phyloP scores from a whole-genome alignment of 1,140 invertebrate species.

The Glossosoma conforme region DNA sequence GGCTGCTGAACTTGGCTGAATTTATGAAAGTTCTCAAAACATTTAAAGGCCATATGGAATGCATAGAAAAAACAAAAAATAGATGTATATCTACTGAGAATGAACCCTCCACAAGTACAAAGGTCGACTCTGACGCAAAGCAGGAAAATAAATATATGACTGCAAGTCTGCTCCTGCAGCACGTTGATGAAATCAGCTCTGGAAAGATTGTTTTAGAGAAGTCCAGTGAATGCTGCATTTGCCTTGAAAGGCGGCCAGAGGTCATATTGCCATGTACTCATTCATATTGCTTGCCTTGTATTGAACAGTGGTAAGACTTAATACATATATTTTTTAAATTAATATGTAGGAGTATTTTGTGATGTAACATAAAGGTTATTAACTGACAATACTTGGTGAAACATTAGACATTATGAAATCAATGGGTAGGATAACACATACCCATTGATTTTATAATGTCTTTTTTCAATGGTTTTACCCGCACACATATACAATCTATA shows the following conservation, averaged over 20 bases:
- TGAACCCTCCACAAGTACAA: conserved; percentile 1
- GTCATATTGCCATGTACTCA: conserved; percentile 63
- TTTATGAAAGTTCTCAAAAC: conserved; percentile 54
- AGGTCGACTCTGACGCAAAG: conserved; percentile 9
- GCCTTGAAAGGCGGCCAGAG: conserved; percentile 62
- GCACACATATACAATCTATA: too few relatives aligned
- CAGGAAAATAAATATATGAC: conserved; percentile 27
- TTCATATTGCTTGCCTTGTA: conserved; percentile 62
- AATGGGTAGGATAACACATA: too few relatives aligned
- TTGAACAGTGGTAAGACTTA: conserved; percentile 60
- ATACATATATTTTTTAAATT: conserved; percentile 3
- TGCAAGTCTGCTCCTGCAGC: conserved; percentile 38
- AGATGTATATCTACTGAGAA: conserved; percentile 3
- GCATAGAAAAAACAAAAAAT: conserved; percentile 32
- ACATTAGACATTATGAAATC: too few relatives aligned
- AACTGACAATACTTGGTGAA: too few relatives aligned
- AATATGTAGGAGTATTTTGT: too few relatives aligned
- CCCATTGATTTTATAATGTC: too few relatives aligned
- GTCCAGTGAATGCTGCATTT: conserved; percentile 62
- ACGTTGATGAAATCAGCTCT: conserved; percentile 32
- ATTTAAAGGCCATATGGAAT: conserved; percentile 35
- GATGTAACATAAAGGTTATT: too few relatives aligned
- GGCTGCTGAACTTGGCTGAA: conserved; percentile 57
- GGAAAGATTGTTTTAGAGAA: conserved; percentile 28
- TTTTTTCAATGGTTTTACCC: too few relatives aligned